Percentiles rank a stretch among this genome's conserved stretches.
Conservation (phyloP, 2,113 vertebrate species). For the Lasiurus borealis region DNA sequence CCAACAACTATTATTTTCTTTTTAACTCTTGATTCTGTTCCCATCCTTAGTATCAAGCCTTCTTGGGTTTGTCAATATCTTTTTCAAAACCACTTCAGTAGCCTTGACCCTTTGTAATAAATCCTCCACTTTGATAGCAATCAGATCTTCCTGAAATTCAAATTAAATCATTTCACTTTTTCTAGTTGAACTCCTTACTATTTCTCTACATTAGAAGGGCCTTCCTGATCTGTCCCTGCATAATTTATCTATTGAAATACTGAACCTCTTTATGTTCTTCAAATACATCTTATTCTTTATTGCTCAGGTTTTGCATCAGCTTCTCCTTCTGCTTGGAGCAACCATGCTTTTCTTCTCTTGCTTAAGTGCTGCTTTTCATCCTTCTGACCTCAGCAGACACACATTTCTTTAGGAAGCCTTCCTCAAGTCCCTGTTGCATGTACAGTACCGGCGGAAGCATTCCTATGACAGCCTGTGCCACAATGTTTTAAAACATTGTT, state of each 20-base stretch:
- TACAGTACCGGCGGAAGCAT: neutral
- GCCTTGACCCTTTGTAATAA: neutral
- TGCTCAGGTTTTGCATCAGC: neutral
- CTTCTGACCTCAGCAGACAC: neutral
- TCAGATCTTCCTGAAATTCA: neutral
- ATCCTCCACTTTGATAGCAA: neutral
- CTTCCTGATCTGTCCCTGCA: neutral
- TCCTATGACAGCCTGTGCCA: neutral
- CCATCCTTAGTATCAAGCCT: neutral
- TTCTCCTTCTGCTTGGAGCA: neutral
- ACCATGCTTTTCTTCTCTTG: neutral
- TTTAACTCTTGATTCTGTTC: neutral
- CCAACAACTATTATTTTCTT: neutral
- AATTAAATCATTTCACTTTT: neutral
- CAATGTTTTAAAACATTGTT: neutral
- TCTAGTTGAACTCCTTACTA: neutral
- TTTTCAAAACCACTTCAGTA: neutral
- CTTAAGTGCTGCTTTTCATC: neutral
- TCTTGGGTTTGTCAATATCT: neutral
- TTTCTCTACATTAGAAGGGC: neutral
- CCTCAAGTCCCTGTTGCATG: rapidly evolving
- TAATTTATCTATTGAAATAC: neutral
- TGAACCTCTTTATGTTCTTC: neutral
- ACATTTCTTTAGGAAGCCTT: neutral
- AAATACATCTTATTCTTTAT: neutral